These are phyloP conservation scores for Cheumatopsyche charites DNA, from an alignment of 1,140 invertebrate species.

Conservation along the genomic window DNA sequence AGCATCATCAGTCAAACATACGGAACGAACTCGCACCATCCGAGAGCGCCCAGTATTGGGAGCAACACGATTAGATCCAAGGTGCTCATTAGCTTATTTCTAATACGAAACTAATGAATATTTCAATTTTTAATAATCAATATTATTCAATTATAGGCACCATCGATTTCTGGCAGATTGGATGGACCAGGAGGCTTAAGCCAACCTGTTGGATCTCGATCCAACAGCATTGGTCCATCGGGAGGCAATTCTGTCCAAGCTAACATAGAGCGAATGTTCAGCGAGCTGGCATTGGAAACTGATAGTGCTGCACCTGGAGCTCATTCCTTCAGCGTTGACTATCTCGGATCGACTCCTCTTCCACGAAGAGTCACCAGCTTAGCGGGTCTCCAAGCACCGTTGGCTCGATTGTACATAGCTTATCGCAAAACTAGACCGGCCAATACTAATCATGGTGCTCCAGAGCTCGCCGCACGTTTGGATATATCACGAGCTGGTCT, in stretches of 20 bases:
- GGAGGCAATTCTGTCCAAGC: constrained; percentile 77
- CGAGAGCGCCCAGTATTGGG: constrained; percentile 28
- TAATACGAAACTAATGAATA: neutral
- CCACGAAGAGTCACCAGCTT: constrained; percentile 81
- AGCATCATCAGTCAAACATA: constrained; percentile 56
- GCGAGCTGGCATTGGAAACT: constrained; percentile 74
- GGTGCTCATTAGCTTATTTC: constrained; percentile 12
- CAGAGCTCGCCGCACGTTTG: constrained; percentile 59
- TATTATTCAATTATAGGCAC: constrained; percentile 33
- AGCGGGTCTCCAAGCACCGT: constrained; percentile 79
- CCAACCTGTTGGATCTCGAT: constrained; percentile 39
- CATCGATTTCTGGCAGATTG: constrained; percentile 44
- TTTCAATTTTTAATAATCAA: neutral
- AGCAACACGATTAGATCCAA: constrained; percentile 38
- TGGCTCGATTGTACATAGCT: constrained; percentile 78
- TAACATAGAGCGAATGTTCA: constrained; percentile 84
- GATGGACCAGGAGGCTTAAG: constrained; percentile 44
- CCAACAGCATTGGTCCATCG: constrained; percentile 45
- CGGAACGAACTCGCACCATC: constrained; percentile 45
- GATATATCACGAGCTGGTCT: constrained; percentile 74
- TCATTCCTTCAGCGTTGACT: constrained; percentile 75
- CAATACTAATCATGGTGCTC: constrained; percentile 50
- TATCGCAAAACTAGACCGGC: constrained; percentile 63
- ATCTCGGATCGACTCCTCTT: constrained; percentile 79
- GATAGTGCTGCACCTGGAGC: constrained; percentile 56